Evolutionary conservation across 2,113 vertebrate genomes (phyloP).

Genomic region (Tyrannus savana): DNA sequence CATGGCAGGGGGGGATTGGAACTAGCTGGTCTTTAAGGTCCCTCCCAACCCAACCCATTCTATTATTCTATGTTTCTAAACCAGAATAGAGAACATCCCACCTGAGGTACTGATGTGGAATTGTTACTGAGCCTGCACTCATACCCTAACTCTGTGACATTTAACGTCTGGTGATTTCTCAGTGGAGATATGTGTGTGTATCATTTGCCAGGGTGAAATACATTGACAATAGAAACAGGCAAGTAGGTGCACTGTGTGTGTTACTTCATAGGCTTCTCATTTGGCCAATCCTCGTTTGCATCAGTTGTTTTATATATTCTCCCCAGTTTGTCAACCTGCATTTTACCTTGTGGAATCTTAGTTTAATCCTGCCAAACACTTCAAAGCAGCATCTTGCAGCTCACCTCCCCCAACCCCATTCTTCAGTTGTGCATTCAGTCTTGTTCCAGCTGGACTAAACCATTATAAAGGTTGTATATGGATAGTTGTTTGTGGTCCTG

Average conservation of each 20-base stretch:
- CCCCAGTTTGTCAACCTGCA: not conserved
- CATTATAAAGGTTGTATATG: not conserved
- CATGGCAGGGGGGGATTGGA: not conserved
- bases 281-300: not conserved
- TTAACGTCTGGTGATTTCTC: not conserved
- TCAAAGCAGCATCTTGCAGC: not conserved
- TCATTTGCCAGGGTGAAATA: not conserved
- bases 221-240: not conserved
- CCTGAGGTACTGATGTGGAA: not conserved
- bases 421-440: not conserved
- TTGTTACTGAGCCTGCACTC: not conserved
- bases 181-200: rapidly evolving
- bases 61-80: not conserved
- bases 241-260: not conserved
- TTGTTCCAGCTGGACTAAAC: not conserved
- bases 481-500: not conserved
- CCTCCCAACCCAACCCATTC: not conserved
- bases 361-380: not conserved
- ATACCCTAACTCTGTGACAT: not conserved
- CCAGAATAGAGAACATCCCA: not conserved
- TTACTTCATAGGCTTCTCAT: not conserved
- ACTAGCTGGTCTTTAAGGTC: not conserved
- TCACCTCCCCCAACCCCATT: rapidly evolving
- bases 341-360: not conserved
- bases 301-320: not conserved